These are phyloP conservation scores for Caenorhabditis wallacei DNA, from an alignment of 2,888 invertebrate genomes.

Conservation along the genomic window DNA sequence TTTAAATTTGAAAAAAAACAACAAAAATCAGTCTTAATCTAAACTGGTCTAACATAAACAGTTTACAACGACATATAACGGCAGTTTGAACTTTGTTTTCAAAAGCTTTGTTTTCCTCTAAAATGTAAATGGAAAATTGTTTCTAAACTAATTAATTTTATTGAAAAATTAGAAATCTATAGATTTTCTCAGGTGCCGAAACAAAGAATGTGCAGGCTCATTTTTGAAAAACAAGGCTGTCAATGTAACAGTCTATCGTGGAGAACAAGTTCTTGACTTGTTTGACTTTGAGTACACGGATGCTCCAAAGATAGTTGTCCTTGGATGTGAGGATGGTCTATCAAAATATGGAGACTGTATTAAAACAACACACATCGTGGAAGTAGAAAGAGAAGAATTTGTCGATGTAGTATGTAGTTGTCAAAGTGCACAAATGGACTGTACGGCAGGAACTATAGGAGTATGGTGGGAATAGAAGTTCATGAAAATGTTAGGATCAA, in stretches of 20 bases:
- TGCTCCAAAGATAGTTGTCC: slow-evolving; percentile 11
- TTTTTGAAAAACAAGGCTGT: slow-evolving; percentile 4
- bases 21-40: too few species aligned
- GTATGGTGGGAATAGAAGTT: neutral
- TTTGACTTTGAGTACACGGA: slow-evolving; percentile 42
- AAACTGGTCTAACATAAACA: too few species aligned
- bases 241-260: slow-evolving; percentile 42
- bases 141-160: too few species aligned
- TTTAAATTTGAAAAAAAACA: too few species aligned
- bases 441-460: neutral
- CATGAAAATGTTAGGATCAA: neutral
- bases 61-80: too few species aligned
- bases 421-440: slow-evolving; percentile 17
- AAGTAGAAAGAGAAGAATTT: neutral
- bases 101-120: too few species aligned
- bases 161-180: too few species aligned
- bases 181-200: slow-evolving; percentile 30
- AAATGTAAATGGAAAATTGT: too few species aligned
- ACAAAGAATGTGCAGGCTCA: slow-evolving; percentile 2
- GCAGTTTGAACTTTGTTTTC: too few species aligned
- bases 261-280: slow-evolving; percentile 21
- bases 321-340: slow-evolving; percentile 46
- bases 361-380: neutral
- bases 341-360: slow-evolving; percentile 11
- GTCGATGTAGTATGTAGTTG: slow-evolving; percentile 45